Evolutionary conservation across 2,113 vertebrate species (phyloP), one percentile per base, ranked within the genome.

Genomic region (Amblyornis subalaris): DNA sequence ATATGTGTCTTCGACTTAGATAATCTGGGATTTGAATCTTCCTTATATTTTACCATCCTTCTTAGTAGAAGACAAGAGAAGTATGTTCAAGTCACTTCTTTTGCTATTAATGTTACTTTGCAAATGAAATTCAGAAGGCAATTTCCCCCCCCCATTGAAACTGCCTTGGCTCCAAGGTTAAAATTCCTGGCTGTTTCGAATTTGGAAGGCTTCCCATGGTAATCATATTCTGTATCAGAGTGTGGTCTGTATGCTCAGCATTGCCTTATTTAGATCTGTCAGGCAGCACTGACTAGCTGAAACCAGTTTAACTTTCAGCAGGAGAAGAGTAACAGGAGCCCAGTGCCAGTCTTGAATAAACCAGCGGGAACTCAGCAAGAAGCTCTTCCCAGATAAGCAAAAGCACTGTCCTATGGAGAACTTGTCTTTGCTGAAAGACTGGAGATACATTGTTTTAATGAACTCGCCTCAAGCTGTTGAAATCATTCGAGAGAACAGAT

Each of bases 151-250:
- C 47, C 75, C 79, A 60, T 64, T 91, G 86, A 66, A 90, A 60
- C 13, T 89, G 72, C 72, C 60, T 97, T 97, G 93, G 89, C 94
- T 97, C 80, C 83, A 83, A 84, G 62, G 84, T 94, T 94, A 71
- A 94, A 93, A 97, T 96, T 97, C 83, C 91, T 95, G 82, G 9
- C 82, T 96, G 92, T 94, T 95, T 96, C 0, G 1, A 93, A 79
- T 95, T 94, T 97, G 95, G 94, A 94, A 90, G 45, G 8, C 54
- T 93, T 96, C 95, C 97, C 91, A 73, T 86, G 31, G 31, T 72
- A 93, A 95, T 94, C 88, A 47, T 89, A 72, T 80, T 85, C 86
- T 85, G 9, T 72, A 89, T 90, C 81, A 75, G 89, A 96, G 75
- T 93, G 87, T 86, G 90, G 69, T 97, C 91, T 90, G 73, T 78